Percentiles rank a stretch among this genome's conserved stretches.
phyloP scores from a whole-genome alignment of 2,888 invertebrate species.

The Drosophila rubida region DNA sequence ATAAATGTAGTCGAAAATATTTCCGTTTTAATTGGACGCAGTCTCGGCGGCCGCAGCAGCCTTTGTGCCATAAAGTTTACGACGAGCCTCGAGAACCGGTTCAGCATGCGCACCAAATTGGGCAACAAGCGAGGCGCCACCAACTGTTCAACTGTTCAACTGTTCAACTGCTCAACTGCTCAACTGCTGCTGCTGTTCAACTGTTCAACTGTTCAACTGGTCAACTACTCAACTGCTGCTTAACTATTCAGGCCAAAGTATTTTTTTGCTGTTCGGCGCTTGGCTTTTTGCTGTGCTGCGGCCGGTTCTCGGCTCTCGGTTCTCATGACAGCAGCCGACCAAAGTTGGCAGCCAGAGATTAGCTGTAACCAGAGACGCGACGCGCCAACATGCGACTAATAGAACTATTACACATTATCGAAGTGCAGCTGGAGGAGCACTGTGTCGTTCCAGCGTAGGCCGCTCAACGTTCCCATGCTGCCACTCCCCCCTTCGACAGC shows the following conservation, averaged over 20 bases:
- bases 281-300: conserved; percentile 21
- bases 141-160: conserved; percentile 26
- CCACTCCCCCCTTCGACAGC: conserved; percentile 15
- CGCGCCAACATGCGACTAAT: conserved; percentile 77
- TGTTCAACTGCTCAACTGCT: conserved; percentile 27
- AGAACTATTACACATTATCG: conserved; percentile 78
- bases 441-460: conserved; percentile 48
- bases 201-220: conserved; percentile 32
- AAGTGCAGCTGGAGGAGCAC: conserved; percentile 35
- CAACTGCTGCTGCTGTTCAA: conserved; percentile 22
- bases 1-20: conserved; percentile 56
- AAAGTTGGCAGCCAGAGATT: conserved; percentile 79
- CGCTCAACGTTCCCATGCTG: conserved; percentile 55
- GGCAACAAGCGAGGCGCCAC: conserved; percentile 72
- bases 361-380: conserved; percentile 78
- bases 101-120: conserved; percentile 68
- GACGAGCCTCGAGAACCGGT: conserved; percentile 61
- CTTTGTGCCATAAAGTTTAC: conserved; percentile 55
- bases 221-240: conserved; percentile 27
- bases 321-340: conserved; percentile 62
- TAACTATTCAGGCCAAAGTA: conserved; percentile 60
- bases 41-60: conserved; percentile 23
- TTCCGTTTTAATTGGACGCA: conserved; percentile 60
- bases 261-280: neutral
- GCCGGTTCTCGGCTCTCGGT: conserved; percentile 61